Percentiles rank a stretch among this genome's conserved stretches.
Conservation (phyloP, 2,797 vertebrate species). For the Channa striata region DNA sequence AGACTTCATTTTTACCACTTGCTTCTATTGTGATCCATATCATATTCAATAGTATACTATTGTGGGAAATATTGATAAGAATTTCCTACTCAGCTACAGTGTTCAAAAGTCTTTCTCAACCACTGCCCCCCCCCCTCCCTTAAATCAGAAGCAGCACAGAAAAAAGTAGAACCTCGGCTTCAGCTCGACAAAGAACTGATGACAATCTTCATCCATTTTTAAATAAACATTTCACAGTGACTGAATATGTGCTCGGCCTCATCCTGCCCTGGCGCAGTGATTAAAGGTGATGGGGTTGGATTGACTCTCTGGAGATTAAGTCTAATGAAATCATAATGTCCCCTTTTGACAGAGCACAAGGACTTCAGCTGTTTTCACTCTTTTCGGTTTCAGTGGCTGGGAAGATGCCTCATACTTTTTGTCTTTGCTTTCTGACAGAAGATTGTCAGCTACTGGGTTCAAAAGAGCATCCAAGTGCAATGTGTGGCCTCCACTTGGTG, state of each 20-base stretch:
- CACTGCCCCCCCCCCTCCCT: not conserved
- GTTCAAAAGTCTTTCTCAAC: slow-evolving; percentile 3
- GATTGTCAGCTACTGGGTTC: slow-evolving; percentile 14
- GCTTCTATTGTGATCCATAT: not conserved
- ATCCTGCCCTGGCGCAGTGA: slow-evolving; percentile 17
- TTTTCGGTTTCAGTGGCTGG: slow-evolving; percentile 11
- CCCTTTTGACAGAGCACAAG: slow-evolving; percentile 48
- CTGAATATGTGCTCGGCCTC: slow-evolving; percentile 45
- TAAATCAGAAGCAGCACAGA: not conserved
- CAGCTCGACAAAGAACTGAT: slow-evolving; percentile 1
- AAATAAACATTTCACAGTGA: slow-evolving; percentile 64
- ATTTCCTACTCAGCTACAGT: slow-evolving; percentile 6
- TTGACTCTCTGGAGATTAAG: slow-evolving; percentile 52
- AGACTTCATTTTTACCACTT: not conserved
- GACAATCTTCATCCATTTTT: slow-evolving; percentile 67
- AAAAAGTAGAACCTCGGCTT: slow-evolving; percentile 18
- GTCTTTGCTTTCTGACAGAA: slow-evolving; percentile 5
- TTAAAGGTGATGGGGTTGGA: slow-evolving; percentile 52
- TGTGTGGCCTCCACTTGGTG: slow-evolving; percentile 8
- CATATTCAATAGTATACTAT: slow-evolving; percentile 1
- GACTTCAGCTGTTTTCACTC: slow-evolving; percentile 26
- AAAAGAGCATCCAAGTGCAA: not conserved
- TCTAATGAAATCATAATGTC: slow-evolving; percentile 60
- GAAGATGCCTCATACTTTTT: slow-evolving; percentile 18
- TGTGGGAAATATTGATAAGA: slow-evolving; percentile 4